Base-by-base conservation (phyloP, 2,888 invertebrate genomes). In the Vesta saturnalis region DNA sequence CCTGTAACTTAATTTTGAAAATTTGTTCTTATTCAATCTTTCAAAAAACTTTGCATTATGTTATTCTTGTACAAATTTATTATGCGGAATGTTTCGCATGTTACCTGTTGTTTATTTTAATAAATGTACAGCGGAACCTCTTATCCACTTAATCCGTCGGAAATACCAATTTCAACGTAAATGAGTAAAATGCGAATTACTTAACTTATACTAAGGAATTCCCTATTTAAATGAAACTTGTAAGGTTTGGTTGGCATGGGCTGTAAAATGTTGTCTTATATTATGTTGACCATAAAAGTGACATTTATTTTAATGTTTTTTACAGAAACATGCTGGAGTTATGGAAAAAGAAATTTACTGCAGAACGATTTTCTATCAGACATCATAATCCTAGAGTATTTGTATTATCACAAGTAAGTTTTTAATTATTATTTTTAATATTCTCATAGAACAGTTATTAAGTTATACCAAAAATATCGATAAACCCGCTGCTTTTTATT, bases 401-500 rank as follows among this genome's bases (percentile, higher is more conserved):
- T 70, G 73, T 79, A 55, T 75, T 73, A 69, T 82, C 81, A 19
- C 82, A 83, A 77, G 83, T 83, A 72, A 75, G 80, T 74, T 66
- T 22, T 22, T 54, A 21, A 18, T 49, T 30, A 4, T 39, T 39
- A 39, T 12, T 39, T 39, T 39, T 39, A 39, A 39, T 39, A 39
- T 39, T 39, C n/a, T 10, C 8, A 39, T 12, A 12, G 39, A 3
- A 23, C n/a, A 39, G 8, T n/a, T 39, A 39, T 39, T 39, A 6
- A 39, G 39, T n/a, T 39, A 39, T n/a, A 39, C 12, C n/a, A 39
- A 39, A 4, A 2, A 39, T 39, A 39, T 39, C n/a, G 39, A 39
- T 39, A n/a, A 39, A n/a, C n/a, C 39, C n/a, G 39, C 39, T 39
- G 39, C n/a, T 39, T 39, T 39, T 39, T 39, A 39, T 39, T 39